Conservation (phyloP, 2,797 vertebrate species). For the Huso huso region DNA sequence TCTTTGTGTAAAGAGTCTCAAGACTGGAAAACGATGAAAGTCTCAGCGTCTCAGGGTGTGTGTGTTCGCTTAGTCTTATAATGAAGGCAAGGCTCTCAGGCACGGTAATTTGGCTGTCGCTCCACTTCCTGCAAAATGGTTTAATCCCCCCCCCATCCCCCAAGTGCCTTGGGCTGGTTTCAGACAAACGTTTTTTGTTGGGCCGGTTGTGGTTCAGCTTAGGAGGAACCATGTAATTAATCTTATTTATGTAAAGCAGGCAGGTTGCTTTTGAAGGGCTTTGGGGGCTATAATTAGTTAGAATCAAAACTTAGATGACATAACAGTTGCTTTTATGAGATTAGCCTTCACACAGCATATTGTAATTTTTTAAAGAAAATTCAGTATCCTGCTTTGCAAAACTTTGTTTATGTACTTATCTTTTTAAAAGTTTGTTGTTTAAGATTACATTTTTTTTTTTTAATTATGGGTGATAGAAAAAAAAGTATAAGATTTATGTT, state of each 20-base stretch:
- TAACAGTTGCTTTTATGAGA: not conserved
- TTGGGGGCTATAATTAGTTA: slow-evolving; percentile 68
- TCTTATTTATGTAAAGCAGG: slow-evolving; percentile 64
- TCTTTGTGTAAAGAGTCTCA: slow-evolving; percentile 56
- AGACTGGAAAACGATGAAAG: slow-evolving; percentile 74
- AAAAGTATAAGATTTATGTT: too few species aligned
- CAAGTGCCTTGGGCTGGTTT: slow-evolving; percentile 40
- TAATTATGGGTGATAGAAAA: too few species aligned
- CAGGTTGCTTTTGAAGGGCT: slow-evolving; percentile 48
- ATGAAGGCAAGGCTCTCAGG: slow-evolving; percentile 73
- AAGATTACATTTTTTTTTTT: too few species aligned
- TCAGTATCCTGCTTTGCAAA: too few species aligned
- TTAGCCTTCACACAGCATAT: not conserved
- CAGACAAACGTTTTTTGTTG: slow-evolving; percentile 57
- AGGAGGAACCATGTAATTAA: slow-evolving; percentile 70
- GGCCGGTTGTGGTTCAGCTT: slow-evolving; percentile 64
- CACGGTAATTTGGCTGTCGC: slow-evolving; percentile 71
- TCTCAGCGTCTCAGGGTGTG: slow-evolving; percentile 41
- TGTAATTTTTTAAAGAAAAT: too few species aligned
- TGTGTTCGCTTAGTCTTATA: slow-evolving; percentile 73
- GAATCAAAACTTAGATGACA: slow-evolving; percentile 63
- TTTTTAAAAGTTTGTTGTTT: not conserved
- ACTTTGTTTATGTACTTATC: too few species aligned
- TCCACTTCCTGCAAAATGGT: slow-evolving; percentile 72
- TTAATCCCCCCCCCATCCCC: slow-evolving; percentile 14